These are phyloP conservation scores for Gallinago stenura DNA, from an alignment of 2,797 vertebrate genomes.

Conservation along the genomic window DNA sequence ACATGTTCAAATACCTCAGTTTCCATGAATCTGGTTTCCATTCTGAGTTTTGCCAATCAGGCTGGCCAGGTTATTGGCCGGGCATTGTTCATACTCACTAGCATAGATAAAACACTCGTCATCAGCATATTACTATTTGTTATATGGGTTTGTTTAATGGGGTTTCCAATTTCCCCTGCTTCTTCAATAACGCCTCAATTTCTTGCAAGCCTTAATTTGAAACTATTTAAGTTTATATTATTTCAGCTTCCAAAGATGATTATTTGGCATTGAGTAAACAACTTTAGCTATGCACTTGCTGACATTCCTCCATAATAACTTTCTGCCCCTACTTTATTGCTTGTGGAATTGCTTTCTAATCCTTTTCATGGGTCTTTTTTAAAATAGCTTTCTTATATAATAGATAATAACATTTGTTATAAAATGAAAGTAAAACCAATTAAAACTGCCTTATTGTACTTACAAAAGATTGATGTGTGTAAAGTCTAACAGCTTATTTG, in stretches of 20 bases:
- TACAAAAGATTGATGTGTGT: slow-evolving; percentile 59
- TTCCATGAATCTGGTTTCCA: not conserved
- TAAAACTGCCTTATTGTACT: slow-evolving; percentile 52
- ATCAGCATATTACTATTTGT: not conserved
- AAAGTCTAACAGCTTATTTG: slow-evolving; percentile 58
- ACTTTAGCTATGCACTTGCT: slow-evolving; percentile 22
- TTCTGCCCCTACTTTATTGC: not conserved
- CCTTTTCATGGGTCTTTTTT: not conserved
- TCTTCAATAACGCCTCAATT: not conserved
- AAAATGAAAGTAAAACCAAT: slow-evolving; percentile 61
- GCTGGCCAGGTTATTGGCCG: not conserved
- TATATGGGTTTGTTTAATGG: not conserved
- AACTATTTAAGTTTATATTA: slow-evolving; percentile 23
- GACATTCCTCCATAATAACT: not conserved
- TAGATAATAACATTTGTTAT: slow-evolving; percentile 44
- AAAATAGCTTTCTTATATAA: slow-evolving; percentile 30
- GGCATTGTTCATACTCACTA: not conserved
- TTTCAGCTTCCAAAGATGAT: slow-evolving; percentile 23
- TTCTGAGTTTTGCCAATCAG: not conserved
- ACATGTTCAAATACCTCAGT: not conserved
- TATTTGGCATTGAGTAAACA: slow-evolving; percentile 22
- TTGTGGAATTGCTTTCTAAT: slow-evolving; percentile 52
- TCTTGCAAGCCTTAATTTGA: slow-evolving; percentile 13
- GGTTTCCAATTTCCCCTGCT: not conserved
- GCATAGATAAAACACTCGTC: not conserved